Base-by-base conservation (phyloP, 2,113 vertebrate species). In the Sclerurus mexicanus region DNA sequence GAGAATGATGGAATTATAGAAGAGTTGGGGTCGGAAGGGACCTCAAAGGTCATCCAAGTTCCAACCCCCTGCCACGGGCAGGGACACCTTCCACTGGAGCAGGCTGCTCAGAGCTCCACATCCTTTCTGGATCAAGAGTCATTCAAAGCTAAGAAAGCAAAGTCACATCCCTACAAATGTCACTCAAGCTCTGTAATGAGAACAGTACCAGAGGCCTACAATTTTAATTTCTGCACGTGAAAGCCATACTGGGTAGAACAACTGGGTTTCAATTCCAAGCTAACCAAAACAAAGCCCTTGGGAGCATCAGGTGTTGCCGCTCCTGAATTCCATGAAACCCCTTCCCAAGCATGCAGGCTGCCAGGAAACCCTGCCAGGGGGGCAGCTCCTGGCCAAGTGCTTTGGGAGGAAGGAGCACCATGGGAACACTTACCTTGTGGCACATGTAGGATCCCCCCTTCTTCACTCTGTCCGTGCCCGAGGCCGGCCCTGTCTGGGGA, bases 391-490 rank as follows among this genome's bases (percentile, higher is more conserved):
- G 60, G 49, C 4, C 30, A 37, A 27, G 59, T 13, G 58, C 46
- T 66, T 37, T 15, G 11, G 46, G 68, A 85, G 44, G 21, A 55
- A 63, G 40, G 44, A 52, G 10, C 33, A n/a, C 3, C 2, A 37
- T 0, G 50, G 9, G 21, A 31, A 19, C 2, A 22, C 6, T 97
- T 95, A 99, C 99, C 99, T 99, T 99, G 78, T 99, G 99, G 97
- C 99, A 99, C 99, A 99, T 99, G 82, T 99, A 99, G 52, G 99
- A 99, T 47, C 99, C 99, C 52, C 99, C 99, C 89, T 99, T 99
- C 98, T 99, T 99, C 95, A 99, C 99, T 67, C 98, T 98, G 96
- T 99, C 99, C 1, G 93, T 98, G 60, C 99, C 99, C 0, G 98
- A 98, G 4, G 96, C 63, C 10, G 99, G 99, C 14, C 99, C 99